Percentiles rank a stretch among this genome's conserved stretches.
phyloP scores from a whole-genome alignment of 2,797 vertebrate species.

The Peromyscus melanophrys region DNA sequence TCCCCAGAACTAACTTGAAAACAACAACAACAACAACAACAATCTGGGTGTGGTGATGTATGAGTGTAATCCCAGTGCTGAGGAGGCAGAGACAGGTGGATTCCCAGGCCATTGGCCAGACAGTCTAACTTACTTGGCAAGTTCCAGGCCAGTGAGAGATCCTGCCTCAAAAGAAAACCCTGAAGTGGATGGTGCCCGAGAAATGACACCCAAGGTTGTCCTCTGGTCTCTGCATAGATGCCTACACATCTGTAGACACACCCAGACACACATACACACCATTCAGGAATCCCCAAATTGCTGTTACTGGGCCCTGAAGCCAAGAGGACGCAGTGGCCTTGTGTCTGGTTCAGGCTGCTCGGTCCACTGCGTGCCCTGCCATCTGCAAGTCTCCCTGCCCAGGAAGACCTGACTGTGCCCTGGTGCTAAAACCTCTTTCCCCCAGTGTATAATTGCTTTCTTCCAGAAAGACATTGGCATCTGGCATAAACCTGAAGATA shows the following conservation, averaged over 20 bases:
- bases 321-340: neutral
- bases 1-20: neutral
- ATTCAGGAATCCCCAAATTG: neutral
- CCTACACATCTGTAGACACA: neutral
- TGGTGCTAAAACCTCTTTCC: neutral
- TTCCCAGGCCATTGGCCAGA: neutral
- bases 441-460: neutral
- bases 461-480: neutral
- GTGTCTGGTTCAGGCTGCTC: neutral
- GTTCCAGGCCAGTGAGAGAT: neutral
- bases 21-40: neutral
- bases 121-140: neutral
- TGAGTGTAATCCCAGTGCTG: too few relatives aligned
- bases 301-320: neutral
- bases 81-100: neutral
- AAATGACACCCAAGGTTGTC: neutral
- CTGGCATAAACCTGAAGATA: accelerated
- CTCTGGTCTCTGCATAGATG: neutral
- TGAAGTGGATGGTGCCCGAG: neutral
- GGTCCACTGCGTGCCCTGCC: neutral
- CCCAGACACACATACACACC: neutral
- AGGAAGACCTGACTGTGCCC: neutral
- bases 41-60: too few relatives aligned
- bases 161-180: neutral
- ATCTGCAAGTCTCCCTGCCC: neutral